phyloP scores from a whole-genome alignment of 2,113 vertebrate genomes.

The Charadrius vociferus region DNA sequence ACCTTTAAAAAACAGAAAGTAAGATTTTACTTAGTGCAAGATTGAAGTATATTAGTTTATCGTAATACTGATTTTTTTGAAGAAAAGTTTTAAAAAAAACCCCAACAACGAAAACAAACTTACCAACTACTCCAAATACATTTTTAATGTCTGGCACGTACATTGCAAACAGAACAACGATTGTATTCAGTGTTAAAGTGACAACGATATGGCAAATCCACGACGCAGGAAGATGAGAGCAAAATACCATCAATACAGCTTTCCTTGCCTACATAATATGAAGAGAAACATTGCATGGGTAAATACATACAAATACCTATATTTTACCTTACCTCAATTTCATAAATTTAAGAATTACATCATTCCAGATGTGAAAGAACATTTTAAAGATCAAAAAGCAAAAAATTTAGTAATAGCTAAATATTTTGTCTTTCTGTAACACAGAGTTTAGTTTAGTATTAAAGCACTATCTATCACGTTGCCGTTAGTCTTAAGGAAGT shows the following conservation, averaged over 20 bases:
- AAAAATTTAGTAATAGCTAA: not conserved
- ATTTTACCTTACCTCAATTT: not conserved
- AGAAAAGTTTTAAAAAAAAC: not conserved
- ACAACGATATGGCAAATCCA: constrained; percentile 82
- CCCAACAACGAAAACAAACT: constrained; percentile 60
- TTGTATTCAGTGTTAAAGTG: constrained; percentile 81
- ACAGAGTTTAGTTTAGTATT: not conserved
- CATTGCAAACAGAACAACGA: constrained; percentile 87
- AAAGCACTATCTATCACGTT: not conserved
- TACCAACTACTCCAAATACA: constrained; percentile 92
- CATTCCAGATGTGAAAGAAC: not conserved
- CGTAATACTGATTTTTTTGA: not conserved
- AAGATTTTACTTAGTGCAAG: not conserved
- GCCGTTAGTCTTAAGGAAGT: not conserved
- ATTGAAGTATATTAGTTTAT: too few species aligned
- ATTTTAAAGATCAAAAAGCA: not conserved
- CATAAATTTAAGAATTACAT: not conserved
- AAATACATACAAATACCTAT: not conserved
- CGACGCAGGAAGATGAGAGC: constrained; percentile 78
- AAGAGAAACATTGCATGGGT: not conserved
- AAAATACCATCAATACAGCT: constrained; percentile 82
- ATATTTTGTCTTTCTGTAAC: not conserved
- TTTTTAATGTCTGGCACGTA: constrained; percentile 92
- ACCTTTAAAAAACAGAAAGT: constrained; percentile 72
- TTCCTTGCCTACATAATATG: constrained; percentile 85